Base-by-base conservation (phyloP, 2,888 invertebrate species). In the Danaus chrysippus region DNA sequence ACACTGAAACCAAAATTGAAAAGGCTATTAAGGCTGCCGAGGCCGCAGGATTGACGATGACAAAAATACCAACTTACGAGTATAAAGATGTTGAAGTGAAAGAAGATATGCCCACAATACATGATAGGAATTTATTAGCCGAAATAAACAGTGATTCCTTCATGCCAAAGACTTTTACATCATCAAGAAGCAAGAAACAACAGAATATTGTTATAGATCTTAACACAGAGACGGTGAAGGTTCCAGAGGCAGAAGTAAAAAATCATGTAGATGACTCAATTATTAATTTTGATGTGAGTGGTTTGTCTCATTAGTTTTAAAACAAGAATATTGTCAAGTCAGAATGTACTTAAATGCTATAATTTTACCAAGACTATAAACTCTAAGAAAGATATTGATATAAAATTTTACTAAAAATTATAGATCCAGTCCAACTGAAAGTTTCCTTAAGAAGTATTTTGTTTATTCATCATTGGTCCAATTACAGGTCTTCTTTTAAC, bases 151-250 rank as follows among this genome's bases (percentile, higher is more conserved):
- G 91, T 65, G 95, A 95, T 65, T 90, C 91, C 12, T 96, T 95
- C 81, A 87, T 92, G 10, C 94, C 92, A 0, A 93, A 93, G 68
- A 66, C 91, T 1, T 93, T 93, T 67, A 92, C 92, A 1, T 92
- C 93, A 0, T 91, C 92, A 42, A 89, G 85, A 69, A 93, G 82
- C 70, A 93, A 94, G 68, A 94, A 93, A 70, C 91, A 92, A 3
- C 93, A 93, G 70, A 94, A 93, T 76, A 95, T 95, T 70, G 93
- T 95, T 0, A 95, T 95, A 66, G 95, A 96, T 76, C 91, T 95
- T 59, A 92, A 93, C 70, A 91, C 93, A 1, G 93, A 95, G 72
- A 95, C 94, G 19, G 94, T 95, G 56, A 93, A 92, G 70, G 86
- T 95, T 12, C 93, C 95, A 34, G 90, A 93, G 63, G 77, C 92